Base-by-base conservation (phyloP, 2,888 invertebrate genomes). In the Antitype chi region DNA sequence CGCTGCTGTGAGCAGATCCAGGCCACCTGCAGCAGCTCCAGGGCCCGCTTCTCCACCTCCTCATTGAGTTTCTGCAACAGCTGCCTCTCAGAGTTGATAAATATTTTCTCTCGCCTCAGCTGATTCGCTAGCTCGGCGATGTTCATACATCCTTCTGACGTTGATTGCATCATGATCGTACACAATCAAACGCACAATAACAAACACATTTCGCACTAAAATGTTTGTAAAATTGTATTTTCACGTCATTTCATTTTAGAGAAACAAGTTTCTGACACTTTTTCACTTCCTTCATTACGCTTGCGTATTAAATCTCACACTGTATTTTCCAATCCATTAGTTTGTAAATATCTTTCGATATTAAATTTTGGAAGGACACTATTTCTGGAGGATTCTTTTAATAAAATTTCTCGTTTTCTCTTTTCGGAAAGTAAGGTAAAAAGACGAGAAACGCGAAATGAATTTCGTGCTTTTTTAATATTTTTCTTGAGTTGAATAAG, bases 1-100 rank as follows among this genome's bases (percentile, higher is more conserved):
- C 98, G 97, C 94, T 99, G 99, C 94, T 99, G 98, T 6, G 98
- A 98, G 81, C 98, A 98, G 81, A 99, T 97, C 98, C 99, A 99
- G 55, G 99, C 98, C 79, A 98, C 97, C 94, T 98, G 98, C 82
- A 97, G 95, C 83, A 97, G 93, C 88, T 97, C 97, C 82, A 97
- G 91, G 23, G 97, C 96, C 89, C 96, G 97, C 81, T 95, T 95
- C 85, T 97, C 97, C 88, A 98, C 97, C 90, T 98, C 97, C 92
- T 98, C 97, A 93, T 98, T 98, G 53, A 98, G 96, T 89, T 97
- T 97, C 89, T 98, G 98, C 90, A 99, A 97, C 93, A 98, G 98
- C 91, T 98, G 97, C 93, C 98, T 98, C 93, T 99, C 99, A 6
- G 98, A 98, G 87, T 97, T 97, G 74, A 99, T 98, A 93, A 99